These are phyloP conservation scores for Polydrusus cervinus DNA, from an alignment of 2,888 invertebrate species.

Conservation along the genomic window DNA sequence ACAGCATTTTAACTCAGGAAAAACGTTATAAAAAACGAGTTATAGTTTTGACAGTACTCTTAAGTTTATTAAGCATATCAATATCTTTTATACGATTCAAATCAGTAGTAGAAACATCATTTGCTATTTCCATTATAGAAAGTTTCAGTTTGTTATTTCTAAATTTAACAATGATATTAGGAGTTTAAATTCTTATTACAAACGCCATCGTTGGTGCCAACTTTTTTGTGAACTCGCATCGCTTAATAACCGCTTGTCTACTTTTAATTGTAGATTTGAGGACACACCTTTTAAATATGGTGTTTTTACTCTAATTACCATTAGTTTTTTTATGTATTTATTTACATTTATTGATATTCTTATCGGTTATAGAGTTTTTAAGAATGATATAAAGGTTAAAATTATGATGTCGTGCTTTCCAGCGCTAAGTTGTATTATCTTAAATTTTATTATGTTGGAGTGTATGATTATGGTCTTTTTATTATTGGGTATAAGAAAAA, in stretches of 20 bases:
- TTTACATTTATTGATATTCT: not conserved
- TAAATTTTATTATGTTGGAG: not conserved
- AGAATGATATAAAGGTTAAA: not conserved
- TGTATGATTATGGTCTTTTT: too few species aligned
- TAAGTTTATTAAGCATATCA: too few species aligned
- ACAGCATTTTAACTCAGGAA: not conserved
- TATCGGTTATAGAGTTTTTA: not conserved
- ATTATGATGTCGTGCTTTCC: not conserved
- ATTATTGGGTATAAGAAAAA: too few species aligned
- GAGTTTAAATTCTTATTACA: not conserved
- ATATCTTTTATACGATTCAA: not conserved
- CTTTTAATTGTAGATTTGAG: not conserved
- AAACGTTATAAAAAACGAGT: conserved; percentile 3
- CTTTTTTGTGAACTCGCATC: not conserved
- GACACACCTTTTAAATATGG: not conserved
- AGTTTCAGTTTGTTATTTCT: too few species aligned
- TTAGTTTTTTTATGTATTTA: not conserved
- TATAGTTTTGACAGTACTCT: not conserved
- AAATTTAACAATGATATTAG: not conserved
- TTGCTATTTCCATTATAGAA: not conserved
- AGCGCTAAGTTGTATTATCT: not conserved
- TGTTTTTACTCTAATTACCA: too few species aligned
- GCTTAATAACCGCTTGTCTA: not conserved
- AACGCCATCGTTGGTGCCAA: not conserved
- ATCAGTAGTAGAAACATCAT: not conserved